Evolutionary conservation across 2,113 vertebrate genomes (phyloP), one percentile per base, ranked within the genome.

Genomic region (Oryzias melastigma): DNA sequence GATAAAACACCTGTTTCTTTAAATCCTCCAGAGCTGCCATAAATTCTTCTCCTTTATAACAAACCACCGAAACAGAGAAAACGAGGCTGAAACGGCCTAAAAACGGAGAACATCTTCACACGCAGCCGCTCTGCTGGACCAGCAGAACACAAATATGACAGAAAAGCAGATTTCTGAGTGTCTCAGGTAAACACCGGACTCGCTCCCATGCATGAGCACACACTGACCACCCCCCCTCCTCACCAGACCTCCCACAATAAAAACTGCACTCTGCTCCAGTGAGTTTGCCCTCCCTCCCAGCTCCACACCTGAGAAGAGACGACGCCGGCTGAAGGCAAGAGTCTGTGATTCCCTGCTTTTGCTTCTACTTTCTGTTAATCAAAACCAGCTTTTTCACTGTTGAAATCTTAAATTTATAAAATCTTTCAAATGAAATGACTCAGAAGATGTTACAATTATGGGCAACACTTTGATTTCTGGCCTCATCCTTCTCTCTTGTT

Each of bases 31-130:
- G 49, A 17, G 50, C 16, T 17, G 49, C 65, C 68, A 87, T 84
- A 85, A 86, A 86, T 71, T 54, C 58, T 51, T 59, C 29, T 25
- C 77, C 73, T 86, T 81, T 60, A 65, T 69, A 53, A 73, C 70
- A 63, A 63, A 46, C 55, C 53, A 50, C 62, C 75, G 67, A 77
- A 82, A 75, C 62, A 62, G 27, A 49, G 4, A 17, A 14, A 1
- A 50, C 2, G 19, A 1, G 29, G 12, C 40, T 13, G 4, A 5
- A 1, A 16, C 16, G n/a, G 4, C 40, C 4, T 48, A 7, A 19
- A 0, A 22, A 22, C n/a, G 6, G 5, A 14, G 13, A 7, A 48
- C n/a, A 27, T 10, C 58, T 55, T n/a, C 1, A n/a, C 1, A 13
- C 12, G 4, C 5, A 29, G 22, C 12, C 4, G 35, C 14, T 22